Conservation (phyloP, 2,888 invertebrate species). For the Chymomyza caudatula region DNA sequence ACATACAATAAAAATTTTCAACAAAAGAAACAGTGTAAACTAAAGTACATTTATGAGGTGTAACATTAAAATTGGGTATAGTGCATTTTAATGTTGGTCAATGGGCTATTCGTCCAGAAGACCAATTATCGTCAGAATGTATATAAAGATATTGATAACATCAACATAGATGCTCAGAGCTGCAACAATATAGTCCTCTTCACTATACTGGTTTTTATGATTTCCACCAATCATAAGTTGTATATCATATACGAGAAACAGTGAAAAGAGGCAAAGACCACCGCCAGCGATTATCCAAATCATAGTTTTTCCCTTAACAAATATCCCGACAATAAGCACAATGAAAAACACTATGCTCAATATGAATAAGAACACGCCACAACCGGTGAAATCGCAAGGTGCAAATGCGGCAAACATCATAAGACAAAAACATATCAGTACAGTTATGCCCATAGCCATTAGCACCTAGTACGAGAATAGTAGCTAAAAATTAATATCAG, state of each 20-base stretch:
- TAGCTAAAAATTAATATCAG: no score
- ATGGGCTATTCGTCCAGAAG: conserved; percentile 20
- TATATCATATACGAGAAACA: conserved; percentile 38
- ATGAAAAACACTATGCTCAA: background rate
- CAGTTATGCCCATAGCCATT: conserved; percentile 25
- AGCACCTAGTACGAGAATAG: conserved; percentile 34
- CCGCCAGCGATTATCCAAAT: background rate
- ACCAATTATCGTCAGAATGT: conserved; percentile 34
- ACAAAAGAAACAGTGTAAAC: no score
- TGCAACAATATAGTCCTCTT: conserved; percentile 50
- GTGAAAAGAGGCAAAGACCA: conserved; percentile 6
- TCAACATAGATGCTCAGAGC: conserved; percentile 47
- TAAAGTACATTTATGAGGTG: no score
- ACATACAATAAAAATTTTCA: no score
- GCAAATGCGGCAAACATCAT: conserved; percentile 37
- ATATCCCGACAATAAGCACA: background rate
- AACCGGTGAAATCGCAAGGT: conserved; percentile 53
- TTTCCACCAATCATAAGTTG: conserved; percentile 42
- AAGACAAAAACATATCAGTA: conserved; percentile 9
- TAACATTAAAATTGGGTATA: no score
- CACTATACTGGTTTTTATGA: conserved; percentile 15
- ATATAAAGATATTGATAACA: conserved; percentile 31
- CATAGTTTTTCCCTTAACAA: background rate
- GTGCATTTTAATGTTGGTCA: no score
- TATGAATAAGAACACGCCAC: conserved; percentile 16